A percentile compares a stretch with the other conserved stretches of the same genome.
Conservation (phyloP, 2,888 invertebrate species). For the Hoplodrina blanda region DNA sequence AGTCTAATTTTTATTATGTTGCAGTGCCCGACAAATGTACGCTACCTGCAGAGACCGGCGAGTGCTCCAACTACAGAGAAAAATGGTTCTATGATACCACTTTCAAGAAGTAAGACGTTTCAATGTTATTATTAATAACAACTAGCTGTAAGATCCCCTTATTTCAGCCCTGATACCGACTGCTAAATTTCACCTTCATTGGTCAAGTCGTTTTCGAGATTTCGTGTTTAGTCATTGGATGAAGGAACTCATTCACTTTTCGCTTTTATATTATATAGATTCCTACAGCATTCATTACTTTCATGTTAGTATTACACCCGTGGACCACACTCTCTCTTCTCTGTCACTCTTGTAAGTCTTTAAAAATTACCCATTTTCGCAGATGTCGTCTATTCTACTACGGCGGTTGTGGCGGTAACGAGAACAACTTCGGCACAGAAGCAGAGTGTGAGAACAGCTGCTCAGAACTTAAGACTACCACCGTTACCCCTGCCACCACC, state of each 20-base stretch:
- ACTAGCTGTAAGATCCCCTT: too few relatives aligned
- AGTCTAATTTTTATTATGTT: slow-evolving; percentile 50
- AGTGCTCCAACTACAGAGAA: slow-evolving; percentile 93
- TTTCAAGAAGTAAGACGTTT: slow-evolving; percentile 89
- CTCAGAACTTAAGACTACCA: slow-evolving; percentile 80
- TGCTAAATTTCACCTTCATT: too few relatives aligned
- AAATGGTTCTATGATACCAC: slow-evolving; percentile 96
- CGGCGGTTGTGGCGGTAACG: slow-evolving; percentile 98
- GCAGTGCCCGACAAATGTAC: slow-evolving; percentile 91
- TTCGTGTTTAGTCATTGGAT: too few relatives aligned
- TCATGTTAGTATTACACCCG: too few relatives aligned
- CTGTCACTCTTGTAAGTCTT: too few relatives aligned
- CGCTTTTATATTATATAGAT: too few relatives aligned
- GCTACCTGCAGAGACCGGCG: slow-evolving; percentile 94
- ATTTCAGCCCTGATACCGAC: too few relatives aligned
- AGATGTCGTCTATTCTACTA: slow-evolving; percentile 96
- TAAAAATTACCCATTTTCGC: background rate
- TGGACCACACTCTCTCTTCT: too few relatives aligned
- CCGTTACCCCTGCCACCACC: slow-evolving; percentile 12
- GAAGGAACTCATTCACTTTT: too few relatives aligned
- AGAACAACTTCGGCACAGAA: slow-evolving; percentile 94
- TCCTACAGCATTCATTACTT: too few relatives aligned
- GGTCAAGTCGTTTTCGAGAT: too few relatives aligned
- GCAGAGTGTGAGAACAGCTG: slow-evolving; percentile 93
- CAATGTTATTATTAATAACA: too few relatives aligned